These are phyloP conservation scores for Morpho achilles DNA, from an alignment of 2,888 invertebrate species.

Conservation along the genomic window DNA sequence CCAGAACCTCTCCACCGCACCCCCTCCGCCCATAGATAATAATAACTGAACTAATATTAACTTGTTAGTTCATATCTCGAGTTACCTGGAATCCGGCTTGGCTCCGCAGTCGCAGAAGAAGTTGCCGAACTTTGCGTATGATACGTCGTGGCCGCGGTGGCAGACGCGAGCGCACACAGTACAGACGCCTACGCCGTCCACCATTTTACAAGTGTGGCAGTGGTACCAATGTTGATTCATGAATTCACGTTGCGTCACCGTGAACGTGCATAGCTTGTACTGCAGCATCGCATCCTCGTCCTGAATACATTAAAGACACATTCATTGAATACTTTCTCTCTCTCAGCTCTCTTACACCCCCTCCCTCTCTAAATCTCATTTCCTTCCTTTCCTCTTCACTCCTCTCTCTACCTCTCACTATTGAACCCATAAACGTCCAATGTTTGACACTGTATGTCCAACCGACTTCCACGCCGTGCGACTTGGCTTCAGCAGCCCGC, in stretches of 20 bases:
- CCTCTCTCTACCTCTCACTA: no score
- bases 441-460: no score
- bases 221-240: slow-evolving; percentile 99
- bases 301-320: slow-evolving; percentile 41
- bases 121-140: slow-evolving; percentile 98
- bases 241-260: slow-evolving; percentile 97
- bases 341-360: no score
- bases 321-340: no score
- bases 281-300: slow-evolving; percentile 92
- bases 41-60: no score
- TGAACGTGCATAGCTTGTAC: slow-evolving; percentile 97
- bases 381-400: no score
- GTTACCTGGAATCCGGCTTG: slow-evolving; percentile 86
- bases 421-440: no score
- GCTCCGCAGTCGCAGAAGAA: slow-evolving; percentile 99
- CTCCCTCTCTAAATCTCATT: no score
- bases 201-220: slow-evolving; percentile 99
- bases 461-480: no score
- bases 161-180: slow-evolving; percentile 98
- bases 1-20: no score
- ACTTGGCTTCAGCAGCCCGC: no score
- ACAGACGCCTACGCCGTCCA: slow-evolving; percentile 98
- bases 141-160: slow-evolving; percentile 96
- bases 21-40: no score
- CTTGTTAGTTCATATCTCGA: not conserved